Base-by-base conservation (phyloP, 37 sponge, comb jelly and placozoan genomes). In the Ianthella basta region DNA sequence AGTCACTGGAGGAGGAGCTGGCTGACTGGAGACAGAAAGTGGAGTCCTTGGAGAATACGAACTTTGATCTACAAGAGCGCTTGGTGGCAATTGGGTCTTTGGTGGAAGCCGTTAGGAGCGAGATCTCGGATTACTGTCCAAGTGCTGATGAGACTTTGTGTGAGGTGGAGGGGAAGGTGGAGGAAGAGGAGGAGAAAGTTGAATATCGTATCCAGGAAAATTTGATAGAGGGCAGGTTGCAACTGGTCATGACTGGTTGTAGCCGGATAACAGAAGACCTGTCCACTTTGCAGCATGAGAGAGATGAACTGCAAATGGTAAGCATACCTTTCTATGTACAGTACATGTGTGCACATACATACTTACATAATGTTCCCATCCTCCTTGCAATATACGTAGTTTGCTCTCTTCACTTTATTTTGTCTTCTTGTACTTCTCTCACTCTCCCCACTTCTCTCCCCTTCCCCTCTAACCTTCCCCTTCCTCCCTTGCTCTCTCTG, bases 81-180 rank as follows among this genome's bases (percentile, higher is more conserved):
- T 24, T 82, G 0, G 63, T 82, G n/a, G 67, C 40, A 16, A 36
- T 75, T 41, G 25, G 78, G 44, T 53, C 53, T 36, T 50, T 36
- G 20, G 53, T 41, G 21, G 53, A 75, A 30, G 70, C 29, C 4
- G 70, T 69, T 30, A 30, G 29, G 27, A 35, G 19, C 15, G 70
- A 69, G 35, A 35, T 69, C 0, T 30, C 1, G 0, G 35, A 69
- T 15, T 69, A 69, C 34, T 69, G 70, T 30, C 18, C 18, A 34
- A 12, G 4, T 4, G 4, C 10, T 30, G 70, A 29, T 4, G 53
- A 32, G 36, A n/a, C 6, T 37, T 38, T 23, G 10, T 0, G 24
- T 65, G 35, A 81, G 15, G 78, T 83, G 73, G 83, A 87, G 56
- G 73, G 84, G 87, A 53, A 80, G 72, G 50, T 87, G 38, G 41